Evolutionary conservation across 2,888 invertebrate species (phyloP).

Genomic region (Drosophila meridiana): DNA sequence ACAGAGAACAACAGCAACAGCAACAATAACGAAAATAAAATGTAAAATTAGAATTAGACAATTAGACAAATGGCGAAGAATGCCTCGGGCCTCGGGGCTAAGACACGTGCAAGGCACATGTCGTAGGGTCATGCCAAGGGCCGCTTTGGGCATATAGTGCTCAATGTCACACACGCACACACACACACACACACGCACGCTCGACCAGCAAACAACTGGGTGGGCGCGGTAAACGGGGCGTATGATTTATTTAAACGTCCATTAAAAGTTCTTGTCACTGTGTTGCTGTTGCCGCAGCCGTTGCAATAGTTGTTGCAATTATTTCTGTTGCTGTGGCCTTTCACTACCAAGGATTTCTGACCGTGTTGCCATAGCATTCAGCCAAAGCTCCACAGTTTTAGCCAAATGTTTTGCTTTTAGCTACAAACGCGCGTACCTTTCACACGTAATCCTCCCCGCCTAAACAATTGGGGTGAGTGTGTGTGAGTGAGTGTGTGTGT

Average conservation of each 20-base stretch:
- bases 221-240: constrained; percentile 60
- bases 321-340: constrained; percentile 35
- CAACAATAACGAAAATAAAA: constrained; percentile 40
- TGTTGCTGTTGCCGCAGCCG: constrained; percentile 28
- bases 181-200: constrained; percentile 5
- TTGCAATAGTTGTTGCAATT: constrained; percentile 23
- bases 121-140: constrained; percentile 9
- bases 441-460: neutral
- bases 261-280: constrained; percentile 70
- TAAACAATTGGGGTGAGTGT: neutral
- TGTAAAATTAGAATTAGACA: constrained; percentile 73
- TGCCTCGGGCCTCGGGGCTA: constrained; percentile 21
- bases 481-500: neutral
- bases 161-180: constrained; percentile 65
- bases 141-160: constrained; percentile 25
- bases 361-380: constrained; percentile 35
- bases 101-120: constrained; percentile 55
- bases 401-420: constrained; percentile 3
- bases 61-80: constrained; percentile 71
- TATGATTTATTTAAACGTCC: constrained; percentile 75
- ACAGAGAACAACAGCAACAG: constrained; percentile 19
- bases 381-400: constrained; percentile 17
- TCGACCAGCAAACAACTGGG: constrained; percentile 24
- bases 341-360: constrained; percentile 56
- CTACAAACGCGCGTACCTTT: neutral